Conservation (phyloP, 2,113 vertebrate genomes). For the Sphyrna mokarran region DNA sequence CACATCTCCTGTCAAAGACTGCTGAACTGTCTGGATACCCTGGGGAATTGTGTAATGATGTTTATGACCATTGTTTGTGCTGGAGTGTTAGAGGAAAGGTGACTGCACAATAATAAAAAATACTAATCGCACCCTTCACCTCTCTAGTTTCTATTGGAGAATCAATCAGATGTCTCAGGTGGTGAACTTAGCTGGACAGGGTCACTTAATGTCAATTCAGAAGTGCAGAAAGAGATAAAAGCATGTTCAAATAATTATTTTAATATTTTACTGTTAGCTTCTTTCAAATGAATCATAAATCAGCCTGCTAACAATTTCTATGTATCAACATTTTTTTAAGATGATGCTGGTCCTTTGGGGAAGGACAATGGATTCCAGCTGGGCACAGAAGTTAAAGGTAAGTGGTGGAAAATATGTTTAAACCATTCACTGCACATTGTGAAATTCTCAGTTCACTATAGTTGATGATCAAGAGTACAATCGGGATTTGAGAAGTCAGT, state of each 20-base stretch:
- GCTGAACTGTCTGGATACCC: background rate
- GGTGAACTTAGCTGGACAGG: background rate
- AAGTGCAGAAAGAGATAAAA: background rate
- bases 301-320: background rate
- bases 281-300: background rate
- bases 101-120: constrained; percentile 5
- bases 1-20: background rate
- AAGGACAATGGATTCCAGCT: constrained; percentile 69
- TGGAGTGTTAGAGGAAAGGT: background rate
- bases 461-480: background rate
- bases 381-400: constrained; percentile 73
- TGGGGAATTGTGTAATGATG: background rate
- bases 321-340: constrained; percentile 47
- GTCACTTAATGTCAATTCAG: background rate
- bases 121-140: background rate
- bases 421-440: background rate
- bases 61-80: background rate
- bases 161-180: background rate
- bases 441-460: background rate
- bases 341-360: constrained; percentile 57
- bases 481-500: background rate
- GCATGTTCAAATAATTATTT: background rate
- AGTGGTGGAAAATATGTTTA: background rate
- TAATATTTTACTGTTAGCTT: background rate
- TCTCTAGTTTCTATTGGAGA: background rate